Percentiles rank a stretch among this genome's conserved stretches.
Evolutionary conservation across 1,140 invertebrate genomes (phyloP).

Genomic region (Neodiprion pinetum): DNA sequence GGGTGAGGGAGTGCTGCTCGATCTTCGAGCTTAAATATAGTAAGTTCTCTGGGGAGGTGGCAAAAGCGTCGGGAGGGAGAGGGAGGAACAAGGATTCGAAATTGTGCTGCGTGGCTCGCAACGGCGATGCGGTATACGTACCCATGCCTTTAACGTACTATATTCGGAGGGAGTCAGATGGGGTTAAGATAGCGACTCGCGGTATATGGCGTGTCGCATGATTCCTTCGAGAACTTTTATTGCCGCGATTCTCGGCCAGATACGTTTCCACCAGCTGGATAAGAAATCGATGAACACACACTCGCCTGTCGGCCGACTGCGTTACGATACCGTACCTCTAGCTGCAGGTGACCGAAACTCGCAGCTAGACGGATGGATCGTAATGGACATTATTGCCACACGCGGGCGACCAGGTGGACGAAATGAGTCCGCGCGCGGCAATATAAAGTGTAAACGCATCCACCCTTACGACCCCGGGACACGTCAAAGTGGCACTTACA

Average conservation of each 20-base stretch:
- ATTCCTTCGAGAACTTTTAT: constrained; percentile 5
- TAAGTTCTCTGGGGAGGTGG: no score
- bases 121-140: no score
- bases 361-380: no score
- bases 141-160: neutral
- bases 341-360: no score
- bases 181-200: neutral
- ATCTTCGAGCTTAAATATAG: no score
- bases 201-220: neutral
- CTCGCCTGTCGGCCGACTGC: no score
- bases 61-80: neutral
- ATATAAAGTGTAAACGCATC: neutral
- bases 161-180: neutral
- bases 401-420: no score
- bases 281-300: neutral
- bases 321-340: no score
- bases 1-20: no score
- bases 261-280: neutral
- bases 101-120: no score
- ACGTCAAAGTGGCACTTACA: constrained; percentile 2
- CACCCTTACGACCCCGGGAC: constrained; percentile 3
- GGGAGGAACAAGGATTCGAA: neutral
- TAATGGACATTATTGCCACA: neutral
- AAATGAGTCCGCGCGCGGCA: neutral
- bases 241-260: neutral